phyloP scores from a whole-genome alignment of 2,113 vertebrate genomes.

The Plotosus lineatus region DNA sequence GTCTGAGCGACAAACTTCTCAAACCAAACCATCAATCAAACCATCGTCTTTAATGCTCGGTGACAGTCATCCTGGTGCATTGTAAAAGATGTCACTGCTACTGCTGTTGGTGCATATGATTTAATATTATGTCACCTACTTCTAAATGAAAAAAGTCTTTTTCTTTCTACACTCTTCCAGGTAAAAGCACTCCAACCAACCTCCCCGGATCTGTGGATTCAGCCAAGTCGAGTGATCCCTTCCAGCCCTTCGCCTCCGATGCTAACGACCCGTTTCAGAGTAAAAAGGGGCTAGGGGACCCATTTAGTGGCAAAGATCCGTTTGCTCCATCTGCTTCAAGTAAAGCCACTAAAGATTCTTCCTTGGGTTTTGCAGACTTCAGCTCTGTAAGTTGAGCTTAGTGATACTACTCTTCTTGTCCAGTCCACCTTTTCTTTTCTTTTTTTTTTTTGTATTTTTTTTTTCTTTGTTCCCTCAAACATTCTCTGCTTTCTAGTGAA shows the following conservation, averaged over 20 bases:
- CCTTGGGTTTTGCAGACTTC: conserved; percentile 88
- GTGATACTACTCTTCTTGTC: conserved; percentile 73
- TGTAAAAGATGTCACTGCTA: not conserved
- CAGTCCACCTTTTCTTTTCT: conserved; percentile 64
- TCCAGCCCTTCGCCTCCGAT: conserved; percentile 89
- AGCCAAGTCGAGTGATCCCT: conserved; percentile 87
- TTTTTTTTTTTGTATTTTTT: conserved; percentile 49
- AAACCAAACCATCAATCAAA: no score
- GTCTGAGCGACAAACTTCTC: not conserved
- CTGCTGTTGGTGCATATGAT: not conserved
- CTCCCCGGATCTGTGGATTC: conserved; percentile 79
- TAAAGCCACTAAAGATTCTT: conserved; percentile 86
- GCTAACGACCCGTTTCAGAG: conserved; percentile 87
- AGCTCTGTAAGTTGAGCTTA: conserved; percentile 92
- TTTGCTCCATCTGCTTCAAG: conserved; percentile 89
- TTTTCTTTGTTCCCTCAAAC: conserved; percentile 53
- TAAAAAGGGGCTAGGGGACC: conserved; percentile 91
- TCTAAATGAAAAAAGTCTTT: not conserved
- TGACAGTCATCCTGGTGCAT: not conserved
- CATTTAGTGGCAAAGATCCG: conserved; percentile 97
- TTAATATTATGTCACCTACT: not conserved
- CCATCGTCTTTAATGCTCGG: not conserved
- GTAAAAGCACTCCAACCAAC: conserved; percentile 93
- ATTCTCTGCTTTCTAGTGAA: conserved; percentile 48
- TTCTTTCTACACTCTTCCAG: conserved; percentile 74